A percentile compares a stretch with the other conserved stretches of the same genome.
Evolutionary conservation across 2,888 invertebrate species (phyloP).

Genomic region (Eupeodes luniger): DNA sequence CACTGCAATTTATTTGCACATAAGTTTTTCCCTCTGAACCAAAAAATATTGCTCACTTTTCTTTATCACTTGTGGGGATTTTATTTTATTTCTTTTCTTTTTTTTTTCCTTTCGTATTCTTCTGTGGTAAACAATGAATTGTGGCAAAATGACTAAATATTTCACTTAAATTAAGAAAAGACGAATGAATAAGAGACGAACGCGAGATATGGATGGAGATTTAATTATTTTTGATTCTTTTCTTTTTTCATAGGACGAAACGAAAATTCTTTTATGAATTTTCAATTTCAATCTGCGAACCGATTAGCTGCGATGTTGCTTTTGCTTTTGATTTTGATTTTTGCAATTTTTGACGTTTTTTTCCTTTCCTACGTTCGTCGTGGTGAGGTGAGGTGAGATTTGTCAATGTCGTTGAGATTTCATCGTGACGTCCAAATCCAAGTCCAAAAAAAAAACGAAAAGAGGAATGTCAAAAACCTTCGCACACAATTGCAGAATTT

Average conservation of each 20-base stretch:
- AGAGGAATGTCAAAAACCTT: conserved; percentile 75
- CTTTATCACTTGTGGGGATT: conserved; percentile 46
- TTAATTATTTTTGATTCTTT: conserved; percentile 53
- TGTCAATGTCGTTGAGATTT: conserved; percentile 73
- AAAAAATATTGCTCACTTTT: conserved; percentile 41
- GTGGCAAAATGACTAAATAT: conserved; percentile 55
- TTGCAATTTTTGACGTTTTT: conserved; percentile 60
- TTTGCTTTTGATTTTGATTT: conserved; percentile 55
- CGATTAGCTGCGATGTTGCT: conserved; percentile 40
- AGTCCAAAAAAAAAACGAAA: conserved; percentile 46
- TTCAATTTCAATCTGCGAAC: conserved; percentile 37
- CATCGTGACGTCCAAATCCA: conserved; percentile 59
- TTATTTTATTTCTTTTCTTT: no score
- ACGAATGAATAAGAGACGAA: conserved; percentile 47
- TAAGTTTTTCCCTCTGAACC: conserved; percentile 22
- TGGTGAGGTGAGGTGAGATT: conserved; percentile 30
- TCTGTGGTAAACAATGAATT: conserved; percentile 71
- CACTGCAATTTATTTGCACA: conserved; percentile 30
- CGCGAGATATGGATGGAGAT: conserved; percentile 68
- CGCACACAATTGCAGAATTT: conserved; percentile 46
- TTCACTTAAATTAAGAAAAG: conserved; percentile 41
- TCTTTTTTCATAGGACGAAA: neutral
- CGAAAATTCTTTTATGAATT: conserved; percentile 51
- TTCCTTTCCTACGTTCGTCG: conserved; percentile 39
- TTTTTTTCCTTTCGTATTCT: neutral